phyloP scores from a whole-genome alignment of 2,113 vertebrate genomes.

The Scopus umbretta region DNA sequence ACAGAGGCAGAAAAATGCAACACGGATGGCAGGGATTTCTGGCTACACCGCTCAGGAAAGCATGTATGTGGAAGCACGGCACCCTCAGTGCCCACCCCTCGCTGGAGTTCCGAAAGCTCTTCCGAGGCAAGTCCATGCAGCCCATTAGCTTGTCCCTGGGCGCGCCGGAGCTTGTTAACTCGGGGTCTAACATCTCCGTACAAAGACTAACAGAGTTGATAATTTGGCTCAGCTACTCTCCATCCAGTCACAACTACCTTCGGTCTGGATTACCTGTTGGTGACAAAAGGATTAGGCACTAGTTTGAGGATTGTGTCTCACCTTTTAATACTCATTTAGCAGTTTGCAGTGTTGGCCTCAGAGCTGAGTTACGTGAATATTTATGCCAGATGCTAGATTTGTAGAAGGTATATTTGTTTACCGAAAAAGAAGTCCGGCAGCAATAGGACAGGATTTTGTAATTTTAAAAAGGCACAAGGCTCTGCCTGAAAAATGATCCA shows the following conservation, averaged over 20 bases:
- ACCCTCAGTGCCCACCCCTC: not conserved
- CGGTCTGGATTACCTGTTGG: not conserved
- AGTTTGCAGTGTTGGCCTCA: not conserved
- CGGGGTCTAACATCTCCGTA: not conserved
- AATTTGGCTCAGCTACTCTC: not conserved
- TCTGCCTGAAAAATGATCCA: not conserved
- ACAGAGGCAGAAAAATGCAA: not conserved
- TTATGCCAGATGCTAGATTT: not conserved
- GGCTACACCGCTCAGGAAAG: not conserved
- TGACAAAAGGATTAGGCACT: not conserved
- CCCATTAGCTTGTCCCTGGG: not conserved
- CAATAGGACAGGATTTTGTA: not conserved
- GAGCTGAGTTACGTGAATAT: not conserved
- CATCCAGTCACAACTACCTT: not conserved
- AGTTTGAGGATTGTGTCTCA: not conserved
- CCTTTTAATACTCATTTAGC: not conserved
- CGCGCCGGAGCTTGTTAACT: not conserved
- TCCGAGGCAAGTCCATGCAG: not conserved
- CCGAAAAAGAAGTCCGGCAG: not conserved
- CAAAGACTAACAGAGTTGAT: not conserved
- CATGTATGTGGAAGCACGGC: not conserved
- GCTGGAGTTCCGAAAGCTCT: not conserved
- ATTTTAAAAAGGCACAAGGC: not conserved
- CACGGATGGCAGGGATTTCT: not conserved
- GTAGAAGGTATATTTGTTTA: not conserved